Evolutionary conservation across 2,797 vertebrate genomes (phyloP).

Genomic region (Alauda arvensis): DNA sequence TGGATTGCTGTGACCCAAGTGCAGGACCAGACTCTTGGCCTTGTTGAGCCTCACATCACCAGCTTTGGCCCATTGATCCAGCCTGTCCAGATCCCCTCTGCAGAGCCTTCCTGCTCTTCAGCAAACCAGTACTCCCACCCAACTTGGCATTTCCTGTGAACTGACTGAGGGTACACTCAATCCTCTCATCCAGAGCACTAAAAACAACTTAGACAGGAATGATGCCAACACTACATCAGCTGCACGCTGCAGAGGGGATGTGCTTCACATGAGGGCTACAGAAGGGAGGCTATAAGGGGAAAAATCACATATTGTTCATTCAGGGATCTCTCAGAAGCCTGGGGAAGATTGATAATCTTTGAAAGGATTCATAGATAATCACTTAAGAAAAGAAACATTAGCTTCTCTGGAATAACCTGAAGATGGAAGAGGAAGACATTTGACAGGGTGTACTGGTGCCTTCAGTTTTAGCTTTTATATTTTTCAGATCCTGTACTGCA

Average conservation of each 20-base stretch:
- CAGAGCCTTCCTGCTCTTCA: not conserved
- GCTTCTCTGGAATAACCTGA: not conserved
- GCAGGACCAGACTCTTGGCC: not conserved
- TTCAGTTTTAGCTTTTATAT: not conserved
- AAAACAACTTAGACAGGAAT: not conserved
- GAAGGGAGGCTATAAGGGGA: not conserved
- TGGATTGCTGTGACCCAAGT: not conserved
- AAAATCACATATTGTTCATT: not conserved
- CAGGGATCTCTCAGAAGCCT: not conserved
- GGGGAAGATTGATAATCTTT: not conserved
- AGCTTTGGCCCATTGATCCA: not conserved
- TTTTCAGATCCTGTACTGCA: not conserved
- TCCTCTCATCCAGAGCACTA: not conserved
- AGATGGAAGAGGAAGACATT: not conserved
- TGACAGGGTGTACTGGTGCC: not conserved
- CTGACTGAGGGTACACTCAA: rapidly evolving
- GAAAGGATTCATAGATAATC: not conserved
- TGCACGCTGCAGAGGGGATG: not conserved
- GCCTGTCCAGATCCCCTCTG: not conserved
- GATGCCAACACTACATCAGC: not conserved
- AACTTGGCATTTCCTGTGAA: not conserved
- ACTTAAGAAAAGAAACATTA: not conserved
- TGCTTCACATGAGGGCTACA: not conserved
- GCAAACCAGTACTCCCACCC: not conserved
- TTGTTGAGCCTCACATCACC: not conserved